Percentiles rank a stretch among this genome's conserved stretches.
Evolutionary conservation across 2,888 invertebrate species (phyloP).

Genomic region (Hecatera dysodea): DNA sequence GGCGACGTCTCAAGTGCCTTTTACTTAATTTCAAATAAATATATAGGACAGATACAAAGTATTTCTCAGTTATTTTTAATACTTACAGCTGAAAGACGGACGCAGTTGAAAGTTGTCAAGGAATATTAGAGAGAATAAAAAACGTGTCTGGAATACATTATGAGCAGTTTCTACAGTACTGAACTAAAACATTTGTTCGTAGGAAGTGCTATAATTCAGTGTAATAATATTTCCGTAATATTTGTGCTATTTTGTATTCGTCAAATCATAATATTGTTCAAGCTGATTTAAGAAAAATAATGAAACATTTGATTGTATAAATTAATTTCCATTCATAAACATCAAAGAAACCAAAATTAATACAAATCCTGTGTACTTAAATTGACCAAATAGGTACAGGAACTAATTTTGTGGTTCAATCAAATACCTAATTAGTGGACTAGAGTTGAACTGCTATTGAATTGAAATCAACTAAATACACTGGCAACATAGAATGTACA

Average conservation of each 20-base stretch:
- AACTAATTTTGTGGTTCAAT: background rate
- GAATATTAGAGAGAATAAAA: slow-evolving; percentile 34
- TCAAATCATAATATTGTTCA: background rate
- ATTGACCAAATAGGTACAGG: background rate
- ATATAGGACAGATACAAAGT: background rate
- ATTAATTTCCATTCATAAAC: background rate
- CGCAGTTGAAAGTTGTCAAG: slow-evolving; percentile 5
- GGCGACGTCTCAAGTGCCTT: background rate
- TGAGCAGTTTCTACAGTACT: slow-evolving; percentile 12
- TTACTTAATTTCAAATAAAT: background rate
- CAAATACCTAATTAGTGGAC: background rate
- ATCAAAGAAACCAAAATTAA: background rate
- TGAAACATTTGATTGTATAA: background rate
- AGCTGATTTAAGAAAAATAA: background rate
- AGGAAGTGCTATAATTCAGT: background rate
- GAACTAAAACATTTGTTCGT: slow-evolving; percentile 5
- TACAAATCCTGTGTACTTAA: background rate
- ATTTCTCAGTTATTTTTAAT: slow-evolving; percentile 6
- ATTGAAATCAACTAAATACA: slow-evolving; percentile 6
- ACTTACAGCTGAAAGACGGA: background rate
- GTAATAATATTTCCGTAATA: background rate
- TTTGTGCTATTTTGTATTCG: background rate
- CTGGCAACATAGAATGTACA: background rate
- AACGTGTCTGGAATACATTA: slow-evolving; percentile 38
- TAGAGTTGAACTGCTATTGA: background rate